phyloP scores from a whole-genome alignment of 2,797 vertebrate genomes.

The Helostoma temminkii region DNA sequence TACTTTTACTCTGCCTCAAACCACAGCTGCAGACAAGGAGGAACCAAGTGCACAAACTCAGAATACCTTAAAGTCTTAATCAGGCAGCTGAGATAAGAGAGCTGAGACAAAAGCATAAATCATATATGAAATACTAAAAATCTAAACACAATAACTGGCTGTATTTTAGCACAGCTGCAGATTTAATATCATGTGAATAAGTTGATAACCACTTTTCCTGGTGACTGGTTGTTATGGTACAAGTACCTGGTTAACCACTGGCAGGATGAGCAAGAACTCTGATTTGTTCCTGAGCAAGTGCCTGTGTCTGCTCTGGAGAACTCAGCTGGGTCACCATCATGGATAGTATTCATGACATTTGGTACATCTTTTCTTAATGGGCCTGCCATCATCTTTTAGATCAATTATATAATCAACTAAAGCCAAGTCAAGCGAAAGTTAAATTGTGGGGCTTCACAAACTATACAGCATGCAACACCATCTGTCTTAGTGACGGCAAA shows the following conservation, averaged over 20 bases:
- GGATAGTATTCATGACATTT: conserved; percentile 11
- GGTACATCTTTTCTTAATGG: conserved; percentile 10
- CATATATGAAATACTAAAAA: no score
- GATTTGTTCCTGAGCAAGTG: conserved; percentile 8
- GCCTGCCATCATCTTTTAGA: conserved; percentile 10
- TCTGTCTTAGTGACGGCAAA: background rate
- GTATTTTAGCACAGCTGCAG: background rate
- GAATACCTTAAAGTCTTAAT: conserved; percentile 1
- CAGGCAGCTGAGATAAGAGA: background rate
- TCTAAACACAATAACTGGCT: no score
- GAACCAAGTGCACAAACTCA: background rate
- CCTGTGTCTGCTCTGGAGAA: background rate
- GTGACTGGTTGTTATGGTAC: background rate
- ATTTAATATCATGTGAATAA: background rate
- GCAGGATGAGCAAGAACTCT: background rate
- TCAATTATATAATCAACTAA: conserved; percentile 15
- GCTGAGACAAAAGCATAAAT: background rate
- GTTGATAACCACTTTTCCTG: background rate
- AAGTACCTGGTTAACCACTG: background rate
- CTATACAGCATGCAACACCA: background rate
- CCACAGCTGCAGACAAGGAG: background rate
- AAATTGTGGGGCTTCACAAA: background rate
- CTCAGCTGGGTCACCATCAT: conserved; percentile 12
- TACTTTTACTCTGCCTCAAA: background rate
- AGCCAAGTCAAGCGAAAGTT: background rate